phyloP scores from a whole-genome alignment of 1,140 invertebrate genomes.

The Gyrodactylus salaris region DNA sequence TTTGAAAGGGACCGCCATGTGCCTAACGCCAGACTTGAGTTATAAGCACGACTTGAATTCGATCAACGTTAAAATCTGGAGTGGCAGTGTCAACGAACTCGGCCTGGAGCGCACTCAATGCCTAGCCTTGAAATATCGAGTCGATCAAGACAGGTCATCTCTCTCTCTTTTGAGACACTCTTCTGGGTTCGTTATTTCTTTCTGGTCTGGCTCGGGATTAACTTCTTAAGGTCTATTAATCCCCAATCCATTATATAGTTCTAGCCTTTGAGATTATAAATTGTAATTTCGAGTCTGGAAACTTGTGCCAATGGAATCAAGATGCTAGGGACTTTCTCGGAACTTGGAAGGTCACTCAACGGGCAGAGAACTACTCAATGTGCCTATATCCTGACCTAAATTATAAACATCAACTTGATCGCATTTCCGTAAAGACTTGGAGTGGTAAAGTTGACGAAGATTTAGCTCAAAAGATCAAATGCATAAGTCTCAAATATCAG shows the following conservation, averaged over 20 bases:
- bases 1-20: not conserved
- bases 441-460: not conserved
- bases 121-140: not conserved
- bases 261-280: no score
- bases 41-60: not conserved
- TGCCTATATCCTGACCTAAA: not conserved
- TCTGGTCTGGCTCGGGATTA: not conserved
- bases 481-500: not conserved
- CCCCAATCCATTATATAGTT: no score
- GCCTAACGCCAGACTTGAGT: not conserved
- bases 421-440: not conserved
- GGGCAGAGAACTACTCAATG: not conserved
- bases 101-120: not conserved
- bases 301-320: not conserved
- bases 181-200: not conserved
- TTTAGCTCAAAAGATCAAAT: not conserved
- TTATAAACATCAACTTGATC: not conserved
- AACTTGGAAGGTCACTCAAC: not conserved
- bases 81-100: not conserved
- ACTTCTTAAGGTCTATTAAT: no score
- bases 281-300: not conserved
- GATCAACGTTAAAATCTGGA: not conserved
- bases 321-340: not conserved
- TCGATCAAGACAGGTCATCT: not conserved
- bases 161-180: not conserved